Conservation (phyloP, 2,888 invertebrate genomes). For the Hypomecis atomaria region DNA sequence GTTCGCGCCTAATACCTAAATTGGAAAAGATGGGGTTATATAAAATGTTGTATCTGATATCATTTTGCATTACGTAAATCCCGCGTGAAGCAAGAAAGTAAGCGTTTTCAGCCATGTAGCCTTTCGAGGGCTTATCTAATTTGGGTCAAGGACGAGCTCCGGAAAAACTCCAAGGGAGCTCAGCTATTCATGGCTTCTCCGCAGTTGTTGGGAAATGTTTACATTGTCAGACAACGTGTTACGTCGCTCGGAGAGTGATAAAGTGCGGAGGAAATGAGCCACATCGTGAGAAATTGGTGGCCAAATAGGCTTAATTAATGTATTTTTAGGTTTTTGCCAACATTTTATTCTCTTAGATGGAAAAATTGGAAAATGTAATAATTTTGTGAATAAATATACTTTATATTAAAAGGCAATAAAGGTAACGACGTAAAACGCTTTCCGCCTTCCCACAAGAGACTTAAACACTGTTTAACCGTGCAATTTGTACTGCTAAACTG, state of each 20-base stretch:
- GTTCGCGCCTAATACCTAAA: constrained; percentile 18
- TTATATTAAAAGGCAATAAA: too few relatives aligned
- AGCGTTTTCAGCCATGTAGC: constrained; percentile 46
- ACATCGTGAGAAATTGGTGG: constrained; percentile 28
- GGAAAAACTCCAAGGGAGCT: constrained; percentile 56
- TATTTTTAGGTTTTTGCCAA: not conserved
- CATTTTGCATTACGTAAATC: constrained; percentile 14
- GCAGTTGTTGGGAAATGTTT: constrained; percentile 56
- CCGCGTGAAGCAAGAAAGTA: constrained; percentile 25
- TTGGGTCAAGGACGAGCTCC: constrained; percentile 63
- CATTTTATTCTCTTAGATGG: not conserved
- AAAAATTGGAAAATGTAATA: too few relatives aligned
- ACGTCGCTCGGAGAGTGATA: constrained; percentile 42
- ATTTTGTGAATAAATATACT: too few relatives aligned
- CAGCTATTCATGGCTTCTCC: constrained; percentile 56
- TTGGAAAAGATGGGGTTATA: constrained; percentile 16
- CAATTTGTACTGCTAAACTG: too few relatives aligned
- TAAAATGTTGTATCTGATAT: constrained; percentile 5
- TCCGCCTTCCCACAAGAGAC: too few relatives aligned
- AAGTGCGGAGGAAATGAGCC: constrained; percentile 38
- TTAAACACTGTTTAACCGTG: too few relatives aligned
- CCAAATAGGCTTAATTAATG: constrained; percentile 14
- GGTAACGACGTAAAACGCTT: too few relatives aligned
- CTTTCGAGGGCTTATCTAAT: constrained; percentile 53
- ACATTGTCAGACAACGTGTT: constrained; percentile 46